These are phyloP conservation scores for Aegotheles bennettii DNA, from an alignment of 2,113 vertebrate species.

Conservation along the genomic window DNA sequence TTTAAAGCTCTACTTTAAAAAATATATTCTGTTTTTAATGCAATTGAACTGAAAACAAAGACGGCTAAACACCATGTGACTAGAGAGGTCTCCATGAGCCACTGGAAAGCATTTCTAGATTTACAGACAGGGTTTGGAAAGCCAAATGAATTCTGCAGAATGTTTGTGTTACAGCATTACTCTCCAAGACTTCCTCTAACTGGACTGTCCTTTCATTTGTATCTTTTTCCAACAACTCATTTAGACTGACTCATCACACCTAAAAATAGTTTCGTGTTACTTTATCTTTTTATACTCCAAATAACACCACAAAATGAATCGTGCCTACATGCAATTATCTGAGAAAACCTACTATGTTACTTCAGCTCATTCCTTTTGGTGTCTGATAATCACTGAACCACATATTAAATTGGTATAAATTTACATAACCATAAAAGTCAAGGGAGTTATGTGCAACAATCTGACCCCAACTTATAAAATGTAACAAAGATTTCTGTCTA, in stretches of 20 bases:
- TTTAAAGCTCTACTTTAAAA: neutral
- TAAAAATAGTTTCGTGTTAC: conserved; percentile 45
- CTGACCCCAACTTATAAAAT: neutral
- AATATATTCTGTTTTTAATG: neutral
- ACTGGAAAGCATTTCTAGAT: neutral
- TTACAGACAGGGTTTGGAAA: conserved; percentile 1
- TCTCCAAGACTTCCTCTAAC: conserved; percentile 28
- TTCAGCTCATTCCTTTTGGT: neutral
- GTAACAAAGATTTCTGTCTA: neutral
- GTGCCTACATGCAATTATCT: neutral
- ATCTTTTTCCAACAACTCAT: conserved; percentile 24
- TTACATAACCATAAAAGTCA: neutral
- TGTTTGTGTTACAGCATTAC: conserved; percentile 10
- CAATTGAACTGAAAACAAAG: neutral
- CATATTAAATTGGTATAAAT: neutral
- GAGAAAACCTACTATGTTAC: neutral
- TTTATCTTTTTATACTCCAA: conserved; percentile 8
- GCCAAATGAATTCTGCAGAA: neutral
- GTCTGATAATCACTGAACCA: neutral
- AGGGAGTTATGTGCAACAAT: neutral
- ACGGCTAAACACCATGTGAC: neutral
- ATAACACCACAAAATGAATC: conserved; percentile 3
- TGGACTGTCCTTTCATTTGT: conserved; percentile 14
- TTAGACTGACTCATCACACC: neutral
- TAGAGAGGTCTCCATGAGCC: neutral